A percentile compares a stretch with the other conserved stretches of the same genome.
phyloP scores from a whole-genome alignment of 2,113 vertebrate species.

The Naja naja region DNA sequence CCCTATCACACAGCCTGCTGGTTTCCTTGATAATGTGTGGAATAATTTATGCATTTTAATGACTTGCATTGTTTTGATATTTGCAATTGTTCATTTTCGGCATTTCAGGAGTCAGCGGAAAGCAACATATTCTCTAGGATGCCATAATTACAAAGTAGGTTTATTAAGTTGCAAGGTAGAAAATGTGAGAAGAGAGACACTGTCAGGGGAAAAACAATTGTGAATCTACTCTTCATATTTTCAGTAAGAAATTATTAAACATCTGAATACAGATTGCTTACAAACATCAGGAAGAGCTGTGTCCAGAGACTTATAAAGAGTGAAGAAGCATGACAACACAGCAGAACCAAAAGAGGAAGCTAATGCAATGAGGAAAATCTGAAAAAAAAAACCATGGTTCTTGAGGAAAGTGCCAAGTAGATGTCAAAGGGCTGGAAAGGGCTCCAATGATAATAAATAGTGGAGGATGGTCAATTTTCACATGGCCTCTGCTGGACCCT shows the following conservation, averaged over 20 bases:
- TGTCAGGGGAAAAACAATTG: neutral
- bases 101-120: neutral
- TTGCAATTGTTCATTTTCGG: conserved; percentile 6
- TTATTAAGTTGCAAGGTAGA: conserved; percentile 8
- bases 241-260: neutral
- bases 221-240: neutral
- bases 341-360: neutral
- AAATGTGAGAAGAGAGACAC: neutral
- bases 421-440: neutral
- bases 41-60: conserved; percentile 27
- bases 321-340: neutral
- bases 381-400: neutral
- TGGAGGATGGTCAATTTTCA: neutral
- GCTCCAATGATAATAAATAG: neutral
- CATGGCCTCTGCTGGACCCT: neutral
- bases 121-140: neutral
- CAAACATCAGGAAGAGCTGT: neutral
- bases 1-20: conserved; percentile 26
- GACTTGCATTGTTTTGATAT: conserved; percentile 20
- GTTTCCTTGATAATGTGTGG: conserved; percentile 7
- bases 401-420: neutral
- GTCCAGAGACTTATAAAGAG: neutral
- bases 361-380: neutral
- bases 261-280: neutral
- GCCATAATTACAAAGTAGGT: conserved; percentile 13